phyloP scores from a whole-genome alignment of 1,140 invertebrate species.

The Dreissena rostriformis region DNA sequence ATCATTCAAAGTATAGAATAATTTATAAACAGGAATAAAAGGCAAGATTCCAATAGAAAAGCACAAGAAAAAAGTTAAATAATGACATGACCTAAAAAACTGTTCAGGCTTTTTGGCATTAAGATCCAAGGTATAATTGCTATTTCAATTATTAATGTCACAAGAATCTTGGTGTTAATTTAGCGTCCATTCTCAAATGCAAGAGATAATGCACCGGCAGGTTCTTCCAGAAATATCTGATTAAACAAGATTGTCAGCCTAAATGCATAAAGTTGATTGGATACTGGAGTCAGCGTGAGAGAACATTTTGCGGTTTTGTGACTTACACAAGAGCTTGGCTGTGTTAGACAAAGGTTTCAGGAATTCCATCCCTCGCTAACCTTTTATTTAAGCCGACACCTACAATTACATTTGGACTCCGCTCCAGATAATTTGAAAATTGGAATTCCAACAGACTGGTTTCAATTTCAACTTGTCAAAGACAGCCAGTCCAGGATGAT shows the following conservation, averaged over 20 bases:
- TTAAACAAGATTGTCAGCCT: not conserved
- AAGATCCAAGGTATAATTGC: too few species aligned
- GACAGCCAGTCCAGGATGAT: not conserved
- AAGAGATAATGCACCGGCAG: not conserved
- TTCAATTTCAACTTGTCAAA: slow-evolving; percentile 5
- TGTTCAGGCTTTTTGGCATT: too few species aligned
- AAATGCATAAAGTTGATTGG: slow-evolving; percentile 9
- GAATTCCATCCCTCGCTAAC: not conserved
- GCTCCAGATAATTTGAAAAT: not conserved
- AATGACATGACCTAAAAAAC: too few species aligned
- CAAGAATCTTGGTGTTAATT: not conserved
- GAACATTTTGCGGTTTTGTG: not conserved
- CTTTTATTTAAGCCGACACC: slow-evolving; percentile 3
- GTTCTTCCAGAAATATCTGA: not conserved
- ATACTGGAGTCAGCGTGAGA: not conserved
- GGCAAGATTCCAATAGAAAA: too few species aligned
- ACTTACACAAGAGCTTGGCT: too few species aligned
- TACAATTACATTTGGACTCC: not conserved
- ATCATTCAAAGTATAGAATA: too few species aligned
- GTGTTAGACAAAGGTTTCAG: too few species aligned
- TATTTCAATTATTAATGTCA: too few species aligned
- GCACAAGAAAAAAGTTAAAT: too few species aligned
- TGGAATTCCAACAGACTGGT: not conserved
- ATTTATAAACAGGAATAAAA: too few species aligned
- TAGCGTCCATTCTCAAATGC: not conserved